phyloP scores from a whole-genome alignment of 1,140 invertebrate genomes.

The Drosophila jambulina region DNA sequence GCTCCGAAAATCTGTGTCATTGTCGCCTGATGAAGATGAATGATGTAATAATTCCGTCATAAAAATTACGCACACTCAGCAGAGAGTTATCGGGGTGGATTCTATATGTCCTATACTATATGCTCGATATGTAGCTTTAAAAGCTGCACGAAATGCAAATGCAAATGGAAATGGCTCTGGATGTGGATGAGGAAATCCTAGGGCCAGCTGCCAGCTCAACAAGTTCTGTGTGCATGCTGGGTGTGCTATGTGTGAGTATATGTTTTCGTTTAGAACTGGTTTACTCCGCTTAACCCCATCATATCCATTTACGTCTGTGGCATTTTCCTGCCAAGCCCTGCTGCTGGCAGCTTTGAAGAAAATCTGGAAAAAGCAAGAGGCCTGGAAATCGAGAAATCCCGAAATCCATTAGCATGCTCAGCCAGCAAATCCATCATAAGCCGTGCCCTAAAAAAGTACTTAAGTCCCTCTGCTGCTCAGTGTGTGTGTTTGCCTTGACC shows the following conservation, averaged over 20 bases:
- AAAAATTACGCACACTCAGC: slow-evolving; percentile 72
- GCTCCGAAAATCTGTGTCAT: slow-evolving; percentile 43
- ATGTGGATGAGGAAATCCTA: slow-evolving; percentile 25
- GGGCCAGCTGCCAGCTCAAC: slow-evolving; percentile 60
- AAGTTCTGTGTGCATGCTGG: slow-evolving; percentile 62
- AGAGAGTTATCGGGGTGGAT: slow-evolving; percentile 59
- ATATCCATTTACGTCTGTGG: slow-evolving; percentile 71
- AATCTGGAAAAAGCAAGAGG: slow-evolving; percentile 11
- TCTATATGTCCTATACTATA: slow-evolving; percentile 17
- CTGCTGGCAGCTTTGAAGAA: slow-evolving; percentile 47
- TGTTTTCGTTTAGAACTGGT: slow-evolving; percentile 71
- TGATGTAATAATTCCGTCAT: slow-evolving; percentile 83
- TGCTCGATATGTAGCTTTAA: slow-evolving; percentile 15
- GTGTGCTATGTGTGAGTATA: slow-evolving; percentile 17
- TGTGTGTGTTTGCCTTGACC: slow-evolving; percentile 71
- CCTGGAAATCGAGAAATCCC: slow-evolving; percentile 16
- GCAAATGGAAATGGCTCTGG: slow-evolving; percentile 38
- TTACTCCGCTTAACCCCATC: slow-evolving; percentile 63
- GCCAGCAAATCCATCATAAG: slow-evolving; percentile 76
- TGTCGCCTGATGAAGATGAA: slow-evolving; percentile 78
- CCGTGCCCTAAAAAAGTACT: slow-evolving; percentile 51
- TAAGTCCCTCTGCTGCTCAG: slow-evolving; percentile 32
- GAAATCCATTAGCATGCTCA: slow-evolving; percentile 78
- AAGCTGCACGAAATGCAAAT: slow-evolving; percentile 60
- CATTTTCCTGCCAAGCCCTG: slow-evolving; percentile 41